Evolutionary conservation across 2,888 invertebrate genomes (phyloP), one percentile per base, ranked within the genome.

Genomic region (Agriopis leucophaearia): DNA sequence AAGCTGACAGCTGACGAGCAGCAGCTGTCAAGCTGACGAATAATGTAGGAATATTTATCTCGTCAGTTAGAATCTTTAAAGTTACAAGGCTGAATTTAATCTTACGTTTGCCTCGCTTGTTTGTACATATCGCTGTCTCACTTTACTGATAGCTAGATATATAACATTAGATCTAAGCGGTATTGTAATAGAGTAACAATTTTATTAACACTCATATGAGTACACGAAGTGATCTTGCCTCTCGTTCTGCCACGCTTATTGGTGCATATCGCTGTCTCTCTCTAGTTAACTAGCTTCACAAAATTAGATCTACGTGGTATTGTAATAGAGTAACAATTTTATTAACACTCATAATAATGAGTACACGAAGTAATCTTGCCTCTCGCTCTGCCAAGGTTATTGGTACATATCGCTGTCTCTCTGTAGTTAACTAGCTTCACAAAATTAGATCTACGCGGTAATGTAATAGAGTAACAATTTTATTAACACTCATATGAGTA

Each of bases 241-340:
- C 38, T 38, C 38, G 38, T 8, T 38, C 38, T 38, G 38, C 8
- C 9, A 38, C 38, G 38, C 9, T 38, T 9, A 27, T 47, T 36
- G 15, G 35, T 58, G 38, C 58, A 58, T 36, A 58, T 36, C 10
- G 47, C 55, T 57, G n/a, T n/a, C 42, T 36, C n/a, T 52, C 52
- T 13, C 15, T 36, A 4, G 40, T 38, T 36, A 56, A n/a, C 18
- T 44, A 42, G 42, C 57, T 47, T 35, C 27, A 38, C 38, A 18
- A 58, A 10, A 27, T 48, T 40, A 36, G 16, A 18, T 18, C 50
- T 27, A 50, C 7, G n/a, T 5, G n/a, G 38, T 42, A 38, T 50
- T 42, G 18, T 5, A 9, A 16, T 27, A 16, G 15, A 68, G 71
- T 58, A 27, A 5, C 27, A 27, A 27, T 27, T 27, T 27, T 27